phyloP scores from a whole-genome alignment of 2,113 vertebrate species.

The Calidris pugnax region DNA sequence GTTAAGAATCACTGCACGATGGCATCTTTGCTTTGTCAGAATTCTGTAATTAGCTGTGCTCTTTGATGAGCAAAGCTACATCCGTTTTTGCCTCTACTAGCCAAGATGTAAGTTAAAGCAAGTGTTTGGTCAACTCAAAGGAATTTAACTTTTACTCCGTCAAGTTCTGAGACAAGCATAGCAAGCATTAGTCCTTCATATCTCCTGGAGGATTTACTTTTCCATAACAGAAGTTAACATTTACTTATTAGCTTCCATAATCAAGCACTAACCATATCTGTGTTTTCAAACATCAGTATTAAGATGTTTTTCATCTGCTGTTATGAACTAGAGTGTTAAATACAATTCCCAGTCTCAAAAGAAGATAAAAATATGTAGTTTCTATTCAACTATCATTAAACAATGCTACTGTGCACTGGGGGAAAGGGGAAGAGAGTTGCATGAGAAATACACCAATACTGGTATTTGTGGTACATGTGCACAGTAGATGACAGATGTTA shows the following conservation, averaged over 20 bases:
- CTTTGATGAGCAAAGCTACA: not conserved
- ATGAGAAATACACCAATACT: not conserved
- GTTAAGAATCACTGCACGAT: not conserved
- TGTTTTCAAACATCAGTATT: not conserved
- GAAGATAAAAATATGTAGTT: not conserved
- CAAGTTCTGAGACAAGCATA: not conserved
- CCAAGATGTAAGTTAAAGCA: not conserved
- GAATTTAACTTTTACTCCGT: not conserved
- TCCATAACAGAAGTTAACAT: not conserved
- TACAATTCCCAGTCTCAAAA: not conserved
- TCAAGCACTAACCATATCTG: not conserved
- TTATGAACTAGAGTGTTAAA: not conserved
- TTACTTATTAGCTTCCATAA: not conserved
- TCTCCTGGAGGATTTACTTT: not conserved
- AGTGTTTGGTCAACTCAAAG: not conserved
- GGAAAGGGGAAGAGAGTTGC: not conserved
- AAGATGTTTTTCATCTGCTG: not conserved
- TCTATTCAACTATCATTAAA: not conserved
- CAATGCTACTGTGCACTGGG: not conserved
- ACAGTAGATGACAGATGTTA: not conserved
- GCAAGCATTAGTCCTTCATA: not conserved
- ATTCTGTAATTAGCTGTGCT: not conserved
- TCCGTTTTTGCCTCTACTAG: not conserved
- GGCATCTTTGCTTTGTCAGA: not conserved
- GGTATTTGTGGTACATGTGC: not conserved